A percentile compares a stretch with the other conserved stretches of the same genome.
Conservation (phyloP, 2,797 vertebrate species). For the Pyrocephalus nanus region DNA sequence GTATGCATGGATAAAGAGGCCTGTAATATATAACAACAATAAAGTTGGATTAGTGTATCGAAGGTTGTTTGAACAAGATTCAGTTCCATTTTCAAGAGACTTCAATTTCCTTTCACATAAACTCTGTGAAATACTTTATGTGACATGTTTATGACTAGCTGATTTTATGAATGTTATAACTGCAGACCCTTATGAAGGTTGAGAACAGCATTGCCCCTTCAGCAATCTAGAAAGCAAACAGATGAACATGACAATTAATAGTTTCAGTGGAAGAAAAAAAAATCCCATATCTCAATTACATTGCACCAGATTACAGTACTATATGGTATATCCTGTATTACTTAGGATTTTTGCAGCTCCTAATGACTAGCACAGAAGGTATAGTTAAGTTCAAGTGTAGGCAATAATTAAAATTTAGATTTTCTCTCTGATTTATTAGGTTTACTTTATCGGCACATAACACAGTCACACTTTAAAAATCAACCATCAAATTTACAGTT, state of each 20-base stretch:
- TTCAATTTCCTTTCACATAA: conserved; percentile 83
- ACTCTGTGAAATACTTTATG: conserved; percentile 80
- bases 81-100: conserved; percentile 81
- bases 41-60: conserved; percentile 70
- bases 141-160: conserved; percentile 70
- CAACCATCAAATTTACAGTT: conserved; percentile 15
- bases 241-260: neutral
- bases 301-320: neutral
- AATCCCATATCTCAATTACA: neutral
- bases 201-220: conserved; percentile 49
- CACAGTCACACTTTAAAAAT: conserved; percentile 47
- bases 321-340: neutral
- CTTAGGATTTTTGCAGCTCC: neutral
- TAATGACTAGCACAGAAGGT: neutral
- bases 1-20: conserved; percentile 69
- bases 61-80: conserved; percentile 84
- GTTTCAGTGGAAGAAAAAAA: neutral
- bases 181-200: conserved; percentile 51
- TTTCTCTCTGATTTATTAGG: conserved; percentile 33
- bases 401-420: conserved; percentile 21
- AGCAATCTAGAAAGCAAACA: conserved; percentile 59
- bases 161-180: conserved; percentile 70
- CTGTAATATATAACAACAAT: conserved; percentile 84
- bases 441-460: conserved; percentile 39
- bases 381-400: neutral